phyloP scores from a whole-genome alignment of 2,113 vertebrate genomes.

The Periophthalmodon schlosseri region DNA sequence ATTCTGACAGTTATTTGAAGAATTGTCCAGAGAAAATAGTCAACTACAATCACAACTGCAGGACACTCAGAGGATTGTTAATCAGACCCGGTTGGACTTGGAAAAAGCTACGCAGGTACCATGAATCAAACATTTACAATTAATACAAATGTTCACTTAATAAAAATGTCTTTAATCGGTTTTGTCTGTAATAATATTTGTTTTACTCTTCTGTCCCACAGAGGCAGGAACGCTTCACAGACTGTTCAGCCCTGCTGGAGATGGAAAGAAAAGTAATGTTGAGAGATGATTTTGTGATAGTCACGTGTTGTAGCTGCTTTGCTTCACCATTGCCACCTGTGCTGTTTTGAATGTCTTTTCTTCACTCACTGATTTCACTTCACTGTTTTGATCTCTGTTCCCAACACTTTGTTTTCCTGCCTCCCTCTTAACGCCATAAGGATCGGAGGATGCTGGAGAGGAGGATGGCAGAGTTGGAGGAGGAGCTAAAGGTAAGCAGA shows the following conservation, averaged over 20 bases:
- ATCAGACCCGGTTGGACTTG: slow-evolving; percentile 78
- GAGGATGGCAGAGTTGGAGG: slow-evolving; percentile 81
- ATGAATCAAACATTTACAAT: neutral
- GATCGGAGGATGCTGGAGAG: slow-evolving; percentile 80
- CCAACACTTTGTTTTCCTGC: slow-evolving; percentile 19
- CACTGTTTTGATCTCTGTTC: slow-evolving; percentile 22
- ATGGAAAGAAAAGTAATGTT: slow-evolving; percentile 80
- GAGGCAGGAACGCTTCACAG: slow-evolving; percentile 82
- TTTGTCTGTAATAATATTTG: neutral
- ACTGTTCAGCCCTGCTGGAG: slow-evolving; percentile 81
- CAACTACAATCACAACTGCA: slow-evolving; percentile 82
- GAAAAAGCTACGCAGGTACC: slow-evolving; percentile 82
- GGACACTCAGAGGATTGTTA: slow-evolving; percentile 79
- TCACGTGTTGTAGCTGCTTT: slow-evolving; percentile 35
- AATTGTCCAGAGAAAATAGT: slow-evolving; percentile 79
- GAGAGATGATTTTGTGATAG: neutral
- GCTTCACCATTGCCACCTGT: slow-evolving; percentile 59
- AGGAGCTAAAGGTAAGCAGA: slow-evolving; percentile 81
- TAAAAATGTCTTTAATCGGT: neutral
- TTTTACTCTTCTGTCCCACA: slow-evolving; percentile 39
- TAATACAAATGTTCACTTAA: neutral
- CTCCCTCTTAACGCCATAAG: slow-evolving; percentile 52
- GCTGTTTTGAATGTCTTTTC: slow-evolving; percentile 35
- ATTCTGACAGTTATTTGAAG: slow-evolving; percentile 77
- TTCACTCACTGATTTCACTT: slow-evolving; percentile 46